phyloP scores from a whole-genome alignment of 2,888 invertebrate species.

The Pseudeuparius sepicola region DNA sequence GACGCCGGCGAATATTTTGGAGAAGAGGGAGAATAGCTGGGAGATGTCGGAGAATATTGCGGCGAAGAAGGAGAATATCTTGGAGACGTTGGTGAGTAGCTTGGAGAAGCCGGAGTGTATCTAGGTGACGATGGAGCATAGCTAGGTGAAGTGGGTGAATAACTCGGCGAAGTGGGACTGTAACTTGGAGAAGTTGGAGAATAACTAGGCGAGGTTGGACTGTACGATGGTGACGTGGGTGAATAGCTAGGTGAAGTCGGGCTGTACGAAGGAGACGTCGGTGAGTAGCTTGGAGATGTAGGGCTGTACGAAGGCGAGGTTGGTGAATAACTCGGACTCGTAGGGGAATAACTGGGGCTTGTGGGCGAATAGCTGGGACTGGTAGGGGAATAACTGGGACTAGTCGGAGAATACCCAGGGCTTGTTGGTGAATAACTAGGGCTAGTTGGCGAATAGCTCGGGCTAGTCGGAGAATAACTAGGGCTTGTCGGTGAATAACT shows the following conservation, averaged over 20 bases:
- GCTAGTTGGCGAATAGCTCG: constrained; percentile 70
- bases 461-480: constrained; percentile 64
- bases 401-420: constrained; percentile 55
- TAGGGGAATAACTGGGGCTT: constrained; percentile 61
- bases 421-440: constrained; percentile 53
- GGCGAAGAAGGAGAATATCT: constrained; percentile 77
- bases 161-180: constrained; percentile 55
- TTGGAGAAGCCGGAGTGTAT: constrained; percentile 66
- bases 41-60: constrained; percentile 76
- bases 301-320: constrained; percentile 71
- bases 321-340: constrained; percentile 61
- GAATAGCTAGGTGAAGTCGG: constrained; percentile 70
- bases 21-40: constrained; percentile 75
- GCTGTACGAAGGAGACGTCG: constrained; percentile 72
- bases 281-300: constrained; percentile 54
- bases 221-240: constrained; percentile 70
- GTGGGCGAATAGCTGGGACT: constrained; percentile 62
- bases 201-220: constrained; percentile 63
- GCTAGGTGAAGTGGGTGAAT: constrained; percentile 69
- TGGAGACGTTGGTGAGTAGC: constrained; percentile 67
- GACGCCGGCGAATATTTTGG: constrained; percentile 70
- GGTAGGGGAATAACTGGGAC: constrained; percentile 61
- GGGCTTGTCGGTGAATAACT: constrained; percentile 69
- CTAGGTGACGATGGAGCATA: constrained; percentile 74
- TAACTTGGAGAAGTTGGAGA: constrained; percentile 58